Base-by-base conservation (phyloP, 2,797 vertebrate genomes). In the Staurois parvus region DNA sequence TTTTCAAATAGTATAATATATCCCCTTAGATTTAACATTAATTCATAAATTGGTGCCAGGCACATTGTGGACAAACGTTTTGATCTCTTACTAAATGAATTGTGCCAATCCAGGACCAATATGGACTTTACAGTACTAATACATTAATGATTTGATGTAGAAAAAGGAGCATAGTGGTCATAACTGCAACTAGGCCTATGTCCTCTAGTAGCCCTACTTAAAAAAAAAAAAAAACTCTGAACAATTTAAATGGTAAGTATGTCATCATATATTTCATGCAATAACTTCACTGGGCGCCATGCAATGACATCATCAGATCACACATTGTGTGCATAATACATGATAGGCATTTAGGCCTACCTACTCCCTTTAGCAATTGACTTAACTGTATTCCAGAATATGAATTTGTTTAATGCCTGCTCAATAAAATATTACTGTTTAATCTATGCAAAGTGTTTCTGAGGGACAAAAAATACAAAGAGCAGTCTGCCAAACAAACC, bases 381-480 rank as follows among this genome's bases (percentile, higher is more conserved):
- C 21, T 7, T 59, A 59, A 8, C 21, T 59, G 21, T 34, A 40
- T 42, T 72, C 32, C 26, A 72, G 32, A 40, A 59, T 48, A 59
- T 24, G 21, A 8, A 79, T 79, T 78, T 84, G 19, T 70, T 42
- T 64, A 78, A 79, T 70, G 59, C 67, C 34, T 72, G 40, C 64
- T 40, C 45, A 69, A 80, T 76, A 76, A 8, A n/a, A 75, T 75
- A 80, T 69, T 81, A 34, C 26, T 77, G 68, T 78, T 82, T 86
- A 86, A 82, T 73, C 34, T 32, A 37, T 45, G 52, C 72, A 64
- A 86, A 77, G 77, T 72, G 30, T 82, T 86, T 76, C 52, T 59
- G 26, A 32, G 21, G 84, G 10, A 28, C 42, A 56, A 66, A 76
- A 30, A 73, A 37, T 68, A 28, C 32, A 67, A 67, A 78, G n/a